These are phyloP conservation scores for Drosophila pruinosa DNA, from an alignment of 1,140 invertebrate genomes.

Conservation along the genomic window DNA sequence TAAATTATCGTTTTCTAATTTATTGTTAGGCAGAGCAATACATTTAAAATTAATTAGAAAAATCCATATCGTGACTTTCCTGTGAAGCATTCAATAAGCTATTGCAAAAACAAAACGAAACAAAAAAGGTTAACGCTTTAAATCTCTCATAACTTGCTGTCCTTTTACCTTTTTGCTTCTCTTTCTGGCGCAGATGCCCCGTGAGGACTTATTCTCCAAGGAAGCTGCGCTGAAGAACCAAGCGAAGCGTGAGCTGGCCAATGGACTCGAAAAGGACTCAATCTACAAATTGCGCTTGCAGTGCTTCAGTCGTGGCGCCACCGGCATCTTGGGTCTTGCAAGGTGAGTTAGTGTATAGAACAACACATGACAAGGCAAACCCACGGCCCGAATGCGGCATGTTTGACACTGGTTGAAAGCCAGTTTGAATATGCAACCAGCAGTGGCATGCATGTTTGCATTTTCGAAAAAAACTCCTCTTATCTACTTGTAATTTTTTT, in stretches of 20 bases:
- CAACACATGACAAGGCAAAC: not conserved
- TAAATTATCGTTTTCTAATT: not conserved
- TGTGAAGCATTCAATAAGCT: not conserved
- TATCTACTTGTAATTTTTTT: not conserved
- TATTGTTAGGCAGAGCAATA: not conserved
- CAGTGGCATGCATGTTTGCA: constrained; percentile 20
- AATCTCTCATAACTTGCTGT: not conserved
- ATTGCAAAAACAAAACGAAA: not conserved
- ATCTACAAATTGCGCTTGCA: constrained; percentile 92
- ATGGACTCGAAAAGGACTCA: constrained; percentile 87
- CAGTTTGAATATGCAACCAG: constrained; percentile 9
- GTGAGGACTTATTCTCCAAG: constrained; percentile 89
- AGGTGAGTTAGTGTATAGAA: constrained; percentile 85
- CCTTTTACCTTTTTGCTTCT: not conserved
- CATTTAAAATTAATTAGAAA: not conserved
- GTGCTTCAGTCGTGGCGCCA: constrained; percentile 92
- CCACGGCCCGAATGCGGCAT: not conserved
- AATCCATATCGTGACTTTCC: not conserved
- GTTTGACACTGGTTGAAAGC: not conserved
- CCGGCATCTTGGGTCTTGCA: constrained; percentile 92
- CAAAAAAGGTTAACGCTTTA: not conserved
- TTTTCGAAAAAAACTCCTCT: not conserved
- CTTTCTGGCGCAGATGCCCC: constrained; percentile 84
- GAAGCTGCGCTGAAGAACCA: constrained; percentile 92
- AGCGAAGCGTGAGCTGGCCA: constrained; percentile 85